phyloP scores from a whole-genome alignment of 2,888 invertebrate genomes.

The Hymenopus coronatus region DNA sequence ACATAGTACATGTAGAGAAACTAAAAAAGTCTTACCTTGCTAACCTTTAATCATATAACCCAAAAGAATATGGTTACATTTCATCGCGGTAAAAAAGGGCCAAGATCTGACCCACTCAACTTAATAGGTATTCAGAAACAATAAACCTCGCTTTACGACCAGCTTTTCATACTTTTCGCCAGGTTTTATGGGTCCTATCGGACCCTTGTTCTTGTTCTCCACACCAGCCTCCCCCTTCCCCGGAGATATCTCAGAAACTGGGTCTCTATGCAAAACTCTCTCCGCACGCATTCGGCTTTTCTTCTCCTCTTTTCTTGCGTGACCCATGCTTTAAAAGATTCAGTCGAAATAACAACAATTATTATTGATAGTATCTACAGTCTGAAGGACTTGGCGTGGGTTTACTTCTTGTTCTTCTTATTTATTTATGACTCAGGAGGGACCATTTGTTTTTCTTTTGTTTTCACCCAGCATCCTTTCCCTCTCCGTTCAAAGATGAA shows the following conservation, averaged over 20 bases:
- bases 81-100: background rate
- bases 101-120: background rate
- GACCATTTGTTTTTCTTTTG: background rate
- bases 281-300: background rate
- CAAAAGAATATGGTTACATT: background rate
- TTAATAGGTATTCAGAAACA: background rate
- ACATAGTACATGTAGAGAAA: no score
- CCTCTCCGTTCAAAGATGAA: background rate
- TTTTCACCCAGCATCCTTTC: background rate
- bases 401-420: background rate
- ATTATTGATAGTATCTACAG: background rate
- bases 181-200: background rate
- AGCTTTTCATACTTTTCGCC: background rate
- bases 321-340: background rate
- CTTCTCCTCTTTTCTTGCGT: background rate
- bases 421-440: background rate
- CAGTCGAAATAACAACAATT: background rate
- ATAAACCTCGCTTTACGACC: background rate
- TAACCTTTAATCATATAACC: background rate
- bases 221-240: background rate
- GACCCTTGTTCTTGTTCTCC: background rate
- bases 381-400: background rate
- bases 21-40: background rate
- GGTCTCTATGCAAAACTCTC: background rate
- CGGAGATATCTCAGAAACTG: background rate